phyloP scores from a whole-genome alignment of 2,113 vertebrate genomes.

The Epinephelus cyanopodus region DNA sequence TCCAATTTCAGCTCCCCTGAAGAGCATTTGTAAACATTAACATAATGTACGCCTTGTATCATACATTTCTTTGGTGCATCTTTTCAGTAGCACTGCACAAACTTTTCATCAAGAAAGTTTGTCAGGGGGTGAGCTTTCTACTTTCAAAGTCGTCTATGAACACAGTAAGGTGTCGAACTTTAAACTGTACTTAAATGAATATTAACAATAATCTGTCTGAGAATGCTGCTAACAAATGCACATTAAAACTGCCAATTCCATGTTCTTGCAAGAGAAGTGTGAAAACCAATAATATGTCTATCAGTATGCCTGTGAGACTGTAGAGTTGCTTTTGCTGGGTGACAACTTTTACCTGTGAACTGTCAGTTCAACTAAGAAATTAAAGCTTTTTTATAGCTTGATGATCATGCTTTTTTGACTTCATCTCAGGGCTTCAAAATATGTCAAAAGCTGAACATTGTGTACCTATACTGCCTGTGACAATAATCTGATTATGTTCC shows the following conservation, averaged over 20 bases:
- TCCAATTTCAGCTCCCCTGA: not conserved
- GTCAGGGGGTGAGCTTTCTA: not conserved
- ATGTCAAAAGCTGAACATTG: not conserved
- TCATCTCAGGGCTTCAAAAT: not conserved
- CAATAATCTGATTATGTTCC: not conserved
- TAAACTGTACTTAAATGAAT: slow-evolving; percentile 2
- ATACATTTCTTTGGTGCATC: not conserved
- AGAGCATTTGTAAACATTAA: not conserved
- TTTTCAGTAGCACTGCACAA: not conserved
- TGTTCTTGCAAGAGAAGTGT: not conserved
- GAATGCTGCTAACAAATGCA: not conserved
- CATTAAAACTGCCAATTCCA: not conserved
- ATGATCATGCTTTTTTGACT: not conserved
- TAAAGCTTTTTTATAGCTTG: not conserved
- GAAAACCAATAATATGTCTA: slow-evolving; percentile 1
- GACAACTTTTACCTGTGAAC: slow-evolving; percentile 1
- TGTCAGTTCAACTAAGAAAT: not conserved
- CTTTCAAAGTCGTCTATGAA: not conserved
- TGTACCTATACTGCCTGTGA: not conserved
- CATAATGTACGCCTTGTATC: not conserved
- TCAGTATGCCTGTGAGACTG: slow-evolving; percentile 21
- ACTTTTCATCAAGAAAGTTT: not conserved
- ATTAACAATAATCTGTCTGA: too few species aligned
- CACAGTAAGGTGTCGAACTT: not conserved
- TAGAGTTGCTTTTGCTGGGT: slow-evolving; percentile 13